A percentile compares a stretch with the other conserved stretches of the same genome.
Evolutionary conservation across 2,113 vertebrate genomes (phyloP).

Genomic region (Melozone crissalis): DNA sequence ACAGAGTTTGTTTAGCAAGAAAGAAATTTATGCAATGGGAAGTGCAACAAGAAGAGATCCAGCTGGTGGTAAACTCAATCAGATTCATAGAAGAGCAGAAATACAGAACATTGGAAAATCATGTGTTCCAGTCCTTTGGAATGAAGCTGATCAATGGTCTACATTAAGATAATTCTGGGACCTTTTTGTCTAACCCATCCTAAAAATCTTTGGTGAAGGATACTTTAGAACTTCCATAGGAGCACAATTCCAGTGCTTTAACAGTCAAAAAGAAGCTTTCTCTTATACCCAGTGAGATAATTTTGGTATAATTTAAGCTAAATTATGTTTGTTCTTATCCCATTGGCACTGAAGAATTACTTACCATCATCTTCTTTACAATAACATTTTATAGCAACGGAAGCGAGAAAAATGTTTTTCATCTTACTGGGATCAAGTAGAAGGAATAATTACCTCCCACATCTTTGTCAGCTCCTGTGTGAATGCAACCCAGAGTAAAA

Average conservation of each 20-base stretch:
- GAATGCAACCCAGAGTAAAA: background rate
- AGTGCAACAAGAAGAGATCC: background rate
- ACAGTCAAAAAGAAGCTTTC: background rate
- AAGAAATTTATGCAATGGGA: background rate
- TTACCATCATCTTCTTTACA: background rate
- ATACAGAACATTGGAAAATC: background rate
- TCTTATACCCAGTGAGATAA: background rate
- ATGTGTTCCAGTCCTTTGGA: background rate
- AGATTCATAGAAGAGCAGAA: background rate
- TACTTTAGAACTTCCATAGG: background rate
- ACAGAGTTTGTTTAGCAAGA: background rate
- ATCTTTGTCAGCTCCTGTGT: background rate
- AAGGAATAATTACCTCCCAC: constrained; percentile 29
- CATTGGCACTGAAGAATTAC: background rate
- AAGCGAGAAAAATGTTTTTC: background rate
- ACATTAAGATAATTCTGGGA: background rate
- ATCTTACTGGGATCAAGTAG: background rate
- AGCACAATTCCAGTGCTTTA: background rate
- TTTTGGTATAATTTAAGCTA: background rate
- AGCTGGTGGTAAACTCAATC: background rate
- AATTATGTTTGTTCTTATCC: background rate
- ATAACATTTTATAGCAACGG: background rate
- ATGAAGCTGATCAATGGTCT: background rate
- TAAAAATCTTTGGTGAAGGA: background rate
- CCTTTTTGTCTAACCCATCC: background rate